These are phyloP conservation scores for Marcusenius ussheri DNA, from an alignment of 2,113 vertebrate species.

Conservation along the genomic window DNA sequence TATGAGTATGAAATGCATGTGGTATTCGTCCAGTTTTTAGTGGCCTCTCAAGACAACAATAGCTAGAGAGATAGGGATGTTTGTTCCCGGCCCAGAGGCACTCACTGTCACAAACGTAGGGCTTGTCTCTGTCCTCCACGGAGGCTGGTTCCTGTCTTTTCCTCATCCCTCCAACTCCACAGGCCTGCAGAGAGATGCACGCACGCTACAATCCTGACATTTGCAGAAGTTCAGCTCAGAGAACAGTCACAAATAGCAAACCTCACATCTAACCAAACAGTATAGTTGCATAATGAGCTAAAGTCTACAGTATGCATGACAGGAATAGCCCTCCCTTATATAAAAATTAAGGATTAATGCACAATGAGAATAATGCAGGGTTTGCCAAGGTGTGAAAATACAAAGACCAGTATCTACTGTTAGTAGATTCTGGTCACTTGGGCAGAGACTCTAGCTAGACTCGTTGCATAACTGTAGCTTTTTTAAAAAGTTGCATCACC, in stretches of 20 bases:
- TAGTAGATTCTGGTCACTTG: not conserved
- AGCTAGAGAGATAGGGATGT: not conserved
- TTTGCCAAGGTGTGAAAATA: not conserved
- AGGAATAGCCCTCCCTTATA: not conserved
- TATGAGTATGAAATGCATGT: not conserved
- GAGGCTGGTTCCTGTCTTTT: conserved; percentile 78
- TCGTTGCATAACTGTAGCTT: not conserved
- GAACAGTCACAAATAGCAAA: not conserved
- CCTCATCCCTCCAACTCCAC: conserved; percentile 80
- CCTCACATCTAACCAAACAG: not conserved
- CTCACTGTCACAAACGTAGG: conserved; percentile 94
- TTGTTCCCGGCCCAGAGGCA: conserved; percentile 16
- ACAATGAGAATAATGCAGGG: not conserved
- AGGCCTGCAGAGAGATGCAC: conserved; percentile 57
- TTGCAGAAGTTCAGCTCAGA: not conserved
- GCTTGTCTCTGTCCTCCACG: conserved; percentile 87
- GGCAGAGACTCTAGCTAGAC: not conserved
- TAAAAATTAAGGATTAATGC: not conserved
- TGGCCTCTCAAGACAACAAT: not conserved
- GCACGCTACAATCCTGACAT: not conserved
- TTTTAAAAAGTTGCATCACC: conserved; percentile 1
- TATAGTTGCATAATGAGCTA: not conserved
- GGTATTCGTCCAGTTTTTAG: not conserved
- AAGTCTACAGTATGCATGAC: not conserved
- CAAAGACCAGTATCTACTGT: not conserved